Base-by-base conservation (phyloP, 2,888 invertebrate genomes). In the Pollenia labialis region DNA sequence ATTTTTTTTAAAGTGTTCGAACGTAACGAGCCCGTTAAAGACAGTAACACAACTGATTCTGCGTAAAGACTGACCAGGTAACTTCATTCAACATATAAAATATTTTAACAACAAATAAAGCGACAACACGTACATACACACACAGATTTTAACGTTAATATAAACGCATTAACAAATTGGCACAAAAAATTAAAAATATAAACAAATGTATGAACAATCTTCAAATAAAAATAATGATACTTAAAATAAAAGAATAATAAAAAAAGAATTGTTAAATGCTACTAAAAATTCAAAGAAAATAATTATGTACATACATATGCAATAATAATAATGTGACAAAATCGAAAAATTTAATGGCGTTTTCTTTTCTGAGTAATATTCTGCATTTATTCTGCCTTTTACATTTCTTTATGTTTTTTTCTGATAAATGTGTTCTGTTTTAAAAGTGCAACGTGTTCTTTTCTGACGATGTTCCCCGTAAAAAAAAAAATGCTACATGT, bases 1-100 rank as follows among this genome's bases (percentile, higher is more conserved):
- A 32, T 32, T 32, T 32, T 32, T 32, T 32, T 32, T 32, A 32
- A 0, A 23, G 32, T 32, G 4, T 32, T 32, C 8, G 9, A 68
- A 79, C 32, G 44, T 48, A 79, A 76, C 80, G 72, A 60, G 8
- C 50, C 46, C 68, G 48, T 42, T 64, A 68, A 84, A 68, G 77
- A 44, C 87, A 62, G 18, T 64, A 48, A 77, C 32, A 52, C 81
- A 84, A 87, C 84, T 87, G 87, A 81, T 77, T 87, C 81, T 87
- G 87, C 87, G 84, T 60, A 77, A 68, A 56, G 54, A 40, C 74
- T 62, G 48, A 64, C 68, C 81, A 77, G 18, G 23, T 69, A 77
- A 80, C 64, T 75, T 71, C 68, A 75, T 75, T 50, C 68, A 72
- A 48, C 52, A 58, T 46, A 12, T 58, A 68, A 60, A 42, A 58